phyloP scores from a whole-genome alignment of 2,888 invertebrate genomes.

The Cacoxenus indagator region DNA sequence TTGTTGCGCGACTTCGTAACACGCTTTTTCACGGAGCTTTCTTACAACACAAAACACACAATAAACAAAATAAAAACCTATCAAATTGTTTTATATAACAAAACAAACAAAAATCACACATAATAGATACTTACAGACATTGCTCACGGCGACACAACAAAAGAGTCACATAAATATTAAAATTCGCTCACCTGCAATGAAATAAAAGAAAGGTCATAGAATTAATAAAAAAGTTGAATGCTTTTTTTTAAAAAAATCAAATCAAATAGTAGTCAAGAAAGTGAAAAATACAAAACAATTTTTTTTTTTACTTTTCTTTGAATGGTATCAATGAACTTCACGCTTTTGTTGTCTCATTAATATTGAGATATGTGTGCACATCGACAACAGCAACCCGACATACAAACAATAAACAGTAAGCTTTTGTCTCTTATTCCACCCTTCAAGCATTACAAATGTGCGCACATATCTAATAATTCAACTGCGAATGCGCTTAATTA shows the following conservation, averaged over 20 bases:
- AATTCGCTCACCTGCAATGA: constrained; percentile 18
- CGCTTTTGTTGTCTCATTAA: constrained; percentile 7
- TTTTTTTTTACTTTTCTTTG: background rate
- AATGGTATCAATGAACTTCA: constrained; percentile 16
- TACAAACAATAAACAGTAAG: background rate
- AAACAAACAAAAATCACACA: background rate
- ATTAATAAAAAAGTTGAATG: constrained; percentile 1
- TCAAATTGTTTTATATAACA: background rate
- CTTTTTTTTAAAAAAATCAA: background rate
- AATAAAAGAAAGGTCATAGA: background rate
- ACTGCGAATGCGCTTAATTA: background rate
- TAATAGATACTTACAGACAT: background rate
- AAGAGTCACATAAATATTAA: background rate
- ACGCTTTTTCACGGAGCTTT: background rate
- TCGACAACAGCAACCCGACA: background rate
- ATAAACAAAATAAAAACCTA: background rate
- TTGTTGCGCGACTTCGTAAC: background rate
- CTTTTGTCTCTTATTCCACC: background rate
- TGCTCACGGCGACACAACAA: background rate
- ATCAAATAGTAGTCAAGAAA: background rate
- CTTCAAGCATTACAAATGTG: background rate
- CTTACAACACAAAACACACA: background rate
- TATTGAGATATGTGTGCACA: background rate
- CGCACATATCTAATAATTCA: background rate
- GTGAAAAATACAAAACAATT: background rate